Evolutionary conservation across 2,797 vertebrate species (phyloP), one percentile per base, ranked within the genome.

Genomic region (Zenarchopterus dispar): DNA sequence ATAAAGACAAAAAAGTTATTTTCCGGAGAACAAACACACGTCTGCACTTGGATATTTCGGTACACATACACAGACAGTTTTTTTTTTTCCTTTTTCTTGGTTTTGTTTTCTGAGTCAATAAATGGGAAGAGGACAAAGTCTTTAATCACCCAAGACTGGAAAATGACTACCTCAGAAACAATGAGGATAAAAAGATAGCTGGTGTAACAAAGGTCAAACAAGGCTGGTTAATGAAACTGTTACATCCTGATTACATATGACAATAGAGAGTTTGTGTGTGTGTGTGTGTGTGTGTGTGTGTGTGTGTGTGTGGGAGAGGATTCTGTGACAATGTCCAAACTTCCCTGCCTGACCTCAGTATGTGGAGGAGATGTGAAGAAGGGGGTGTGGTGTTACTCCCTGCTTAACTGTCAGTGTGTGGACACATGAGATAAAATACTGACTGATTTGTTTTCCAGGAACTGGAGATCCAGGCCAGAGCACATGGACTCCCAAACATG

Each of bases 391-490:
- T 26, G 16, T 44, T 23, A 41, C 51, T 55, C 28, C 43, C 43
- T 56, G 11, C 2, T 16, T n/a, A 23, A n/a, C n/a, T 17, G 8
- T 28, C 16, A 18, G 16, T 59, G 11, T 53, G 5, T 33, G 17
- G 21, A 44, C 28, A 56, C 19, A 22, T n/a, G 4, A 39, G 48
- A 59, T 28, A n/a, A 41, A 41, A 28, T 8, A 56, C 16, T 13
- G 33, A 58, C 16, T 21, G 15, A 4, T 56, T 50, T 87, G 59
- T 89, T 48, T 78, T 76, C n/a, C 89, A 99, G 97, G 98, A 99
- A 82, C 91, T 99, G 72, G 98, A 99, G 92, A 97, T 98, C 76
- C 98, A 99, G 80, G 97, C 97, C 2, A 93, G 94, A 62, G 95
- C 96, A 26, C 97, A 99, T 0, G 96, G 97, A 54, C 92, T 99